Evolutionary conservation across 2,113 vertebrate genomes (phyloP).

Genomic region (Sinocyclocheilus maitianheensis): DNA sequence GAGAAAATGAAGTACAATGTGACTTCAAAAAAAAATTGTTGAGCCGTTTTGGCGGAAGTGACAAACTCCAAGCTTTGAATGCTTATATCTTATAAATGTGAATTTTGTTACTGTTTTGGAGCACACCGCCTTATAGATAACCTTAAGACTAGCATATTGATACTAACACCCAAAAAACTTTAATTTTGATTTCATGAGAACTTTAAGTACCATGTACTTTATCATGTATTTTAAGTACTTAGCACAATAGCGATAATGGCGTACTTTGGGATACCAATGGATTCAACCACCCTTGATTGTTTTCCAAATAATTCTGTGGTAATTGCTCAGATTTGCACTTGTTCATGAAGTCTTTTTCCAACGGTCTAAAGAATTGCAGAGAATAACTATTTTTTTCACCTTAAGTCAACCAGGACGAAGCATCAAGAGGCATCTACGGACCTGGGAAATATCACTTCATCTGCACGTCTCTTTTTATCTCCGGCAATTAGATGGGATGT

Average conservation of each 20-base stretch:
- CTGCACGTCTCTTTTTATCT: not conserved
- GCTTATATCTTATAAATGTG: too few relatives aligned
- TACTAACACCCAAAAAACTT: too few relatives aligned
- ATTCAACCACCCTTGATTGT: conserved; percentile 32
- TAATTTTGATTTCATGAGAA: too few relatives aligned
- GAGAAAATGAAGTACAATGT: too few relatives aligned
- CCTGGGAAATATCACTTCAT: not conserved
- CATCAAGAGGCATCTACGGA: not conserved
- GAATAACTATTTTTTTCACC: not conserved
- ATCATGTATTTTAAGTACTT: conserved; percentile 22
- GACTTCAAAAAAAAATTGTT: too few relatives aligned
- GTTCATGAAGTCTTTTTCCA: not conserved
- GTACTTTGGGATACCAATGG: conserved; percentile 14
- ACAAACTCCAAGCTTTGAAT: too few relatives aligned
- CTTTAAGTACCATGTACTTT: not conserved
- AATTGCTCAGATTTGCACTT: conserved; percentile 24
- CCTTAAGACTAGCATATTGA: too few relatives aligned
- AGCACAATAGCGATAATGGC: not conserved
- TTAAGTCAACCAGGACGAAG: not conserved
- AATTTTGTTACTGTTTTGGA: too few relatives aligned
- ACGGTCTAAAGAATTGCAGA: not conserved
- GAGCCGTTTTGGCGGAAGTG: too few relatives aligned
- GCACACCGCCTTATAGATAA: too few relatives aligned
- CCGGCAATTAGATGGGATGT: not conserved
- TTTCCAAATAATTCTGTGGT: conserved; percentile 32